Percentiles rank a stretch among this genome's conserved stretches.
phyloP scores from a whole-genome alignment of 2,888 invertebrate genomes.

The Apocheima hispidaria region DNA sequence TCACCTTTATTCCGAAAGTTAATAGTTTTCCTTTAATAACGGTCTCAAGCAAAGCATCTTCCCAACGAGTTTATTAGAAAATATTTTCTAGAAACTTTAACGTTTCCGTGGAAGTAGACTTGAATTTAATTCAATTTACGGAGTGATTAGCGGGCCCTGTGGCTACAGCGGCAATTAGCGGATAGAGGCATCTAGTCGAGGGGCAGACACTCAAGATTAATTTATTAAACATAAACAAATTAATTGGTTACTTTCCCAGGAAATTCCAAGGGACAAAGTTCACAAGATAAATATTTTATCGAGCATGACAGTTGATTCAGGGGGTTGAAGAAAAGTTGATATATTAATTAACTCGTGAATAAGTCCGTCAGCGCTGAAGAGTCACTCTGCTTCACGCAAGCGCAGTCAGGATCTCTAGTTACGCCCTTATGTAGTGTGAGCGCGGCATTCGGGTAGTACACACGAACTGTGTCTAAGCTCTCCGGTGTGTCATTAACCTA shows the following conservation, averaged over 20 bases:
- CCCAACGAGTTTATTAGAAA: slow-evolving; percentile 16
- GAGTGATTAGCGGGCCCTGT: slow-evolving; percentile 55
- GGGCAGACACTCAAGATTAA: slow-evolving; percentile 56
- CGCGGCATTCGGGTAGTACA: slow-evolving; percentile 62
- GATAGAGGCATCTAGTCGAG: slow-evolving; percentile 54
- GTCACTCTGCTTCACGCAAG: slow-evolving; percentile 80
- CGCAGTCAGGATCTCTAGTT: slow-evolving; percentile 69
- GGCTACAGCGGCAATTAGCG: slow-evolving; percentile 56
- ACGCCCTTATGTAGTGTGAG: slow-evolving; percentile 79
- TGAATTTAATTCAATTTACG: slow-evolving; percentile 51
- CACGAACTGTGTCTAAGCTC: slow-evolving; percentile 55
- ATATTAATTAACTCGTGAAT: slow-evolving; percentile 85
- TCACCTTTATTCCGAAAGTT: slow-evolving; percentile 10
- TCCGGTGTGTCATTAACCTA: slow-evolving; percentile 63
- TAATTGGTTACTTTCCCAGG: slow-evolving; percentile 52
- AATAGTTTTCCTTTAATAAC: slow-evolving; percentile 25
- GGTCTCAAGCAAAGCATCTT: slow-evolving; percentile 18
- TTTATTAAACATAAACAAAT: slow-evolving; percentile 58
- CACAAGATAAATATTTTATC: slow-evolving; percentile 75
- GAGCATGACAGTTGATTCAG: slow-evolving; percentile 76
- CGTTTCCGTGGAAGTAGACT: slow-evolving; percentile 24
- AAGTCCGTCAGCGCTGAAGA: slow-evolving; percentile 79
- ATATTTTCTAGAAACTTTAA: slow-evolving; percentile 30
- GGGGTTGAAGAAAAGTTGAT: slow-evolving; percentile 81
- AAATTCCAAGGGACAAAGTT: slow-evolving; percentile 45